Evolutionary conservation across 2,797 vertebrate genomes (phyloP).

Genomic region (Halcyon smyrnensis): DNA sequence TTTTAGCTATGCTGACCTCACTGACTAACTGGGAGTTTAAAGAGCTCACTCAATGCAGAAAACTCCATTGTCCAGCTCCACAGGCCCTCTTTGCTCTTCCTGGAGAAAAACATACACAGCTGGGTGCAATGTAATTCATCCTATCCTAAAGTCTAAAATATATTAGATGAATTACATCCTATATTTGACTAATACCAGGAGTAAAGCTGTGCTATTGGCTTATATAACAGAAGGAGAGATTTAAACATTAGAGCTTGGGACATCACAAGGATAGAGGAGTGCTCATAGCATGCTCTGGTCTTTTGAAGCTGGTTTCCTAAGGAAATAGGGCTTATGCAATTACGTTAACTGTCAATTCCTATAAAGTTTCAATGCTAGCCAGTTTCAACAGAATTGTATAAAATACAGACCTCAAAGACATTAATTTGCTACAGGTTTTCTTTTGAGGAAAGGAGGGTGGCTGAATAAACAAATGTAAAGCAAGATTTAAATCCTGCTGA

Average conservation of each 20-base stretch:
- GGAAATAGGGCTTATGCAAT: not conserved
- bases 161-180: not conserved
- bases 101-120: not conserved
- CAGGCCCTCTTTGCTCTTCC: rapidly evolving
- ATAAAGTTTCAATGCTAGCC: not conserved
- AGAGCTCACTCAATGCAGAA: not conserved
- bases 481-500: not conserved
- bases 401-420: not conserved
- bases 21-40: not conserved
- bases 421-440: not conserved
- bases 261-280: not conserved
- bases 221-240: not conserved
- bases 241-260: not conserved
- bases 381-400: not conserved
- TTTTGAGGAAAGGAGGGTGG: not conserved
- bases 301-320: conserved; percentile 8
- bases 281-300: not conserved
- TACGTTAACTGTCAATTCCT: not conserved
- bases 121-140: not conserved
- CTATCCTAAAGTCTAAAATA: not conserved
- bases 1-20: not conserved
- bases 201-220: not conserved
- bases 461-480: not conserved
- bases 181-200: not conserved
- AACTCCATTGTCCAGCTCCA: not conserved